Evolutionary conservation across 2,113 vertebrate genomes (phyloP).

Genomic region (Ibidorhyncha struthersii): DNA sequence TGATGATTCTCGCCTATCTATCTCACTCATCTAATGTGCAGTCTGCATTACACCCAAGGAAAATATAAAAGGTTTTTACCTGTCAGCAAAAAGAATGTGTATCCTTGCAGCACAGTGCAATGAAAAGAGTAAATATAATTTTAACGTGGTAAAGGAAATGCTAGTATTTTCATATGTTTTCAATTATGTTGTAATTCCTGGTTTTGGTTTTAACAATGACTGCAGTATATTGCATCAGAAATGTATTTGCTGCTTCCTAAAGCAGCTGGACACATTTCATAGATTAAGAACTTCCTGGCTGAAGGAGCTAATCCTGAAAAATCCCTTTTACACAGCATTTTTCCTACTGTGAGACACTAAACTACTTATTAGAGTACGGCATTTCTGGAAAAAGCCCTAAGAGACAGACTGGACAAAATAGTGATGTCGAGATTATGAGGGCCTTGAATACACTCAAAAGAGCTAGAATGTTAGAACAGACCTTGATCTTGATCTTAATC

Average conservation of each 20-base stretch:
- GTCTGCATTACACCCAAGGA: background rate
- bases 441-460: background rate
- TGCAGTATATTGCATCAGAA: background rate
- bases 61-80: background rate
- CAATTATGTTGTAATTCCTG: background rate
- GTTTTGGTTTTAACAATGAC: background rate
- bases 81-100: background rate
- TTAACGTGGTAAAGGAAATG: background rate
- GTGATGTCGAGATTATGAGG: background rate
- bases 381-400: background rate
- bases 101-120: background rate
- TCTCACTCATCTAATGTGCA: background rate
- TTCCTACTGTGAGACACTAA: background rate
- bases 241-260: background rate
- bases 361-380: background rate
- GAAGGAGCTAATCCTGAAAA: background rate
- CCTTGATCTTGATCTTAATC: background rate
- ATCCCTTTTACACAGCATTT: background rate
- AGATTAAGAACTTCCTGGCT: background rate
- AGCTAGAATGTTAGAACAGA: background rate
- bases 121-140: background rate
- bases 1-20: background rate
- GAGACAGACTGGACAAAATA: background rate
- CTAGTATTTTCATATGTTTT: background rate
- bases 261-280: background rate